Evolutionary conservation across 2,113 vertebrate species (phyloP), one percentile per base, ranked within the genome.

Genomic region (Rousettus leschenaultii): DNA sequence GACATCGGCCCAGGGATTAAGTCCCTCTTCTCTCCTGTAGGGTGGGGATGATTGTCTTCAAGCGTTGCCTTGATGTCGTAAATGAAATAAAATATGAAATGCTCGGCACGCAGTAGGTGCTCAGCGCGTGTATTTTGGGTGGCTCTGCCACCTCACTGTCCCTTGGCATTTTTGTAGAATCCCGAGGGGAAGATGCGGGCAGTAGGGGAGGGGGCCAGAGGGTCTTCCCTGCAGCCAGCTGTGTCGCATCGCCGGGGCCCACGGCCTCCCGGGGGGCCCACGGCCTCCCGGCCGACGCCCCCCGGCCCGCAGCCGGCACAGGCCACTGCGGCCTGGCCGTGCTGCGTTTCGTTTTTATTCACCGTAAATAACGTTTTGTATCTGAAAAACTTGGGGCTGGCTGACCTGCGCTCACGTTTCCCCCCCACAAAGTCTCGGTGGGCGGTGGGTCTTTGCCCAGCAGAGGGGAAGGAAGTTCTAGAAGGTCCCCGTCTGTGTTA

Each of bases 231-330:
- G 0, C 38, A 40, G 12, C 26, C 21, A 21, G 0, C 11, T 3
- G 1, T 7, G 0, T 30, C 1, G 51, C 33, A 0, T 38, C 65
- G 48, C 48, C 48, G 1, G 48, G 12, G 48, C 13, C 13, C 48
- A 1, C 1, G 0, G 0, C 30, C 26, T n/a, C 30, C n/a, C 3
- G 0, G 0, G 1, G 48, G 12, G 48, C 13, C 13, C 48, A 1
- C 1, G 0, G 0, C 30, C 26, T n/a, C 30, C n/a, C 3, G 0
- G 0, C 18, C 22, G 33, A 48, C 8, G 51, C 4, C 30, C 7
- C 63, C 15, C 6, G 8, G 45, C 40, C 40, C 2, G 0, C n/a
- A 89, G 28, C 26, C 14, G 48, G 24, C 0, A 13, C 89, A 59
- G 55, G 55, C 63, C 5, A 6, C 26, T 10, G 53, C 51, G 7